Evolutionary conservation across 2,888 invertebrate genomes (phyloP).

Genomic region (Malthinus flaveolus): DNA sequence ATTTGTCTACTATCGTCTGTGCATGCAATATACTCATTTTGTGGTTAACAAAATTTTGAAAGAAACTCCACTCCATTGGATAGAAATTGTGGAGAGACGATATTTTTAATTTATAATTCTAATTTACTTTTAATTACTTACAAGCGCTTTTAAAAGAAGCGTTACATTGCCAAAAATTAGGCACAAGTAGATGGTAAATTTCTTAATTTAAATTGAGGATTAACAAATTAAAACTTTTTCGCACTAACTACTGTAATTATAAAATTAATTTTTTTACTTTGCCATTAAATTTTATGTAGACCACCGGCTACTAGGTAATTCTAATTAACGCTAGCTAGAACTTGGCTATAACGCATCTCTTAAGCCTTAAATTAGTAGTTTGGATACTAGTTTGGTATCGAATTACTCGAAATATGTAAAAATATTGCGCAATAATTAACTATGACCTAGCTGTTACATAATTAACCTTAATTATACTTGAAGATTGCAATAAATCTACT

Average conservation of each 20-base stretch:
- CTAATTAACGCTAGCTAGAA: no score
- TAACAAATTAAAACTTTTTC: no score
- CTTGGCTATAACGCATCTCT: no score
- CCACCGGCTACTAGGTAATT: no score
- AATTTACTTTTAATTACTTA: background rate
- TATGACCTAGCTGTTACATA: background rate
- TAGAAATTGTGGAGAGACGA: background rate
- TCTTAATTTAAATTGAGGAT: no score
- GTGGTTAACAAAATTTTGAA: background rate
- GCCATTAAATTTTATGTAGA: no score
- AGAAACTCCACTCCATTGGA: background rate
- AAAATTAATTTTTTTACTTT: no score
- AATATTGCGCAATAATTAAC: no score
- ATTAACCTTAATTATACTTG: slow-evolving; percentile 10
- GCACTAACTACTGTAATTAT: no score
- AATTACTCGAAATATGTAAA: background rate
- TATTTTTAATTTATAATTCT: background rate
- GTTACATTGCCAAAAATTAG: no score
- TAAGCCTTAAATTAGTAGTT: background rate
- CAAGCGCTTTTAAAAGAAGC: background rate
- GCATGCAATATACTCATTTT: slow-evolving; percentile 10
- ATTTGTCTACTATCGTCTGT: slow-evolving; percentile 9
- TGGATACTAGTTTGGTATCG: no score
- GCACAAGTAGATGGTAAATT: no score
- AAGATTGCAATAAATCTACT: slow-evolving; percentile 10